Evolutionary conservation across 2,113 vertebrate species (phyloP), one percentile per base, ranked within the genome.

Genomic region (Hippoglossus stenolepis): DNA sequence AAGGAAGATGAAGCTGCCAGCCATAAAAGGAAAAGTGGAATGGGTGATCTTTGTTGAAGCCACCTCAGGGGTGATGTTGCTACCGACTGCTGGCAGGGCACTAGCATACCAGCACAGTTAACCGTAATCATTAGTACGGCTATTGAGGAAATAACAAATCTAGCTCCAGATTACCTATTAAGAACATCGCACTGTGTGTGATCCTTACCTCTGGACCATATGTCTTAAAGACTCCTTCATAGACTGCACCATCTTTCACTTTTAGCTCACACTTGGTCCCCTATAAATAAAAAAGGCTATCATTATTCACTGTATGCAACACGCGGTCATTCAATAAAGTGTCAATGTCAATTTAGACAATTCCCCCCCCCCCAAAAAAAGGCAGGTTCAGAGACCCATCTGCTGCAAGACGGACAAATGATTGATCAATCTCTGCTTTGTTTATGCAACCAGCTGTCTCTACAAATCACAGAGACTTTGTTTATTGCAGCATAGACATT

Each of bases 151-250:
- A 31, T 31, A 31, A 31, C 6, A 31, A 31, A 26, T 79, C 38
- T 11, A 40, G 11, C 11, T 43, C 40, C 2, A 11, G 3, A 43
- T 43, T 13, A 43, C 21, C 45, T 24, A 62, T 21, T 66, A 73
- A 64, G 28, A 78, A 65, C 31, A 56, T 45, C 1, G 20, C 7
- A 23, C 11, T 65, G 59, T 57, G 59, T 57, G 53, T 58, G n/a
- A 80, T 63, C 53, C 90, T 96, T 96, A 99, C 98, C 97, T 99
- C 98, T 89, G 97, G 97, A 90, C 98, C 97, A 51, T 99, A 99
- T 9, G 98, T 99, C 94, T 99, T 99, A 95, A 99, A 99, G 93
- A 99, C 96, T 93, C 98, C 98, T 95, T 99, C 98, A 95, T 97
- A 99, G 89, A 98, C 88, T 58, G 94, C 94, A 90, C 98, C 97